Conservation (phyloP, 2,888 invertebrate species). For the Protula sp. region DNA sequence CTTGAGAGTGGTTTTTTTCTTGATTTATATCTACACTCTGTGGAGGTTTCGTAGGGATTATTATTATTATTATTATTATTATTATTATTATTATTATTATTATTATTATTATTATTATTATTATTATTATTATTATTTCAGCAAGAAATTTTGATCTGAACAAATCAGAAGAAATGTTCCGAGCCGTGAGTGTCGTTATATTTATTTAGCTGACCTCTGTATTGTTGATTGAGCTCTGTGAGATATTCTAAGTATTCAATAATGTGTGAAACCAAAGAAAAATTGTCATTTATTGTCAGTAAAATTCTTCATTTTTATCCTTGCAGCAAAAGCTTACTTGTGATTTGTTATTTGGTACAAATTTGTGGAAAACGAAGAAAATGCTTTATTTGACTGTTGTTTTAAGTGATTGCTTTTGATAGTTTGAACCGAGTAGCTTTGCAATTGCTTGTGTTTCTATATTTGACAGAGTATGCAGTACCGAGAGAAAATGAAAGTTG, state of each 20-base stretch:
- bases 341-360: no score
- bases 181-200: conserved; percentile 20
- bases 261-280: no score
- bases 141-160: conserved; percentile 17
- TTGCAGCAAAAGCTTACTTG: no score
- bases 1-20: no score
- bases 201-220: no score
- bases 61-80: no score
- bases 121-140: conserved; percentile 4
- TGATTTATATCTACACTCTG: no score
- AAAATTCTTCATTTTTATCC: neutral
- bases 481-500: conserved; percentile 16
- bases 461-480: conserved; percentile 18
- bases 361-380: no score
- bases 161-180: conserved; percentile 20
- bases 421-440: neutral
- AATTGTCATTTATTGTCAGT: neutral
- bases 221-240: no score
- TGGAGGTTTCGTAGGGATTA: no score
- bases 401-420: neutral
- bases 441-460: neutral
- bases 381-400: no score
- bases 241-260: no score
- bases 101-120: neutral
- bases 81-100: neutral